Evolutionary conservation across 2,888 invertebrate genomes (phyloP).

Genomic region (Tipula lateralis): DNA sequence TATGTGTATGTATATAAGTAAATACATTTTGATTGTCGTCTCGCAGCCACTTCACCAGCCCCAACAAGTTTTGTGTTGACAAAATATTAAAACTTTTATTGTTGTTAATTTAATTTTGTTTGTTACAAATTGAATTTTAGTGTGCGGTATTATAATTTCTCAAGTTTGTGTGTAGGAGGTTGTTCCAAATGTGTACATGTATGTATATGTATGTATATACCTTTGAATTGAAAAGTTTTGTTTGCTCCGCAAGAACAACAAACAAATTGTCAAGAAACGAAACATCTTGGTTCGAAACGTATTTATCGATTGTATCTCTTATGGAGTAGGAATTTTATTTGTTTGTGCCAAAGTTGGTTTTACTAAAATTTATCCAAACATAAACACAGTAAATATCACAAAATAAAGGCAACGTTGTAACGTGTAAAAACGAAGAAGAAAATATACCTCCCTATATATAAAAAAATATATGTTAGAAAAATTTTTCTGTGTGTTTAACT

Average conservation of each 20-base stretch:
- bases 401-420: background rate
- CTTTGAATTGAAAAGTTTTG: background rate
- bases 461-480: background rate
- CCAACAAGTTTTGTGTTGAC: background rate
- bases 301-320: background rate
- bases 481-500: background rate
- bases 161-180: background rate
- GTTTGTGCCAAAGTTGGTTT: background rate
- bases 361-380: background rate
- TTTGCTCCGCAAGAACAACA: background rate
- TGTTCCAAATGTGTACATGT: background rate
- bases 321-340: background rate
- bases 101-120: background rate
- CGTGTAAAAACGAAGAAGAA: background rate
- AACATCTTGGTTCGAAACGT: background rate
- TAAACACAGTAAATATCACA: background rate
- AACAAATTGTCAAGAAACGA: background rate
- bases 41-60: background rate
- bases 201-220: background rate
- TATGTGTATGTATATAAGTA: background rate
- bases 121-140: background rate
- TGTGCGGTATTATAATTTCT: background rate
- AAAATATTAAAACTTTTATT: conserved; percentile 14
- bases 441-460: background rate
- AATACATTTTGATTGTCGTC: background rate